Evolutionary conservation across 2,888 invertebrate genomes (phyloP).

Genomic region (Drosophila pullipes): DNA sequence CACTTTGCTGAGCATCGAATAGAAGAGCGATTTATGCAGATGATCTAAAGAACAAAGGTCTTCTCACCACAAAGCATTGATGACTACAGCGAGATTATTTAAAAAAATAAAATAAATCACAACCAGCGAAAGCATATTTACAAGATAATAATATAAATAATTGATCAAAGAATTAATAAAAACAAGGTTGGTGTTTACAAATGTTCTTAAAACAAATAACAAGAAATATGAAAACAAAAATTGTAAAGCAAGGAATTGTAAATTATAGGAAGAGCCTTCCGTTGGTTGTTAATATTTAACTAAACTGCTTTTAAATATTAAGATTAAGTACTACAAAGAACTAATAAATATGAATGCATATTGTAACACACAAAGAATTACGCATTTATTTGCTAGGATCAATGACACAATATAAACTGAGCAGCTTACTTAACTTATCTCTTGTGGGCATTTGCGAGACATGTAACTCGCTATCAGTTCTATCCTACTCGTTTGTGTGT

Average conservation of each 20-base stretch:
- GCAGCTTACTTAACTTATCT: conserved; percentile 25
- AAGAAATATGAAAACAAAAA: not conserved
- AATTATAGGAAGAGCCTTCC: not conserved
- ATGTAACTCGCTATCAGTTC: conserved; percentile 42
- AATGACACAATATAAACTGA: conserved; percentile 13
- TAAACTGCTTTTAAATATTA: not conserved
- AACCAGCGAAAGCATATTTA: not conserved
- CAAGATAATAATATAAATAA: not conserved
- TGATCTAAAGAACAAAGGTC: not conserved
- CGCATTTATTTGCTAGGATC: conserved; percentile 1
- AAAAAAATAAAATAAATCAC: not conserved
- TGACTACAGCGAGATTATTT: rapidly evolving
- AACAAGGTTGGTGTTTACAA: not conserved
- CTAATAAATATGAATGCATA: not conserved
- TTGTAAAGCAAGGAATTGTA: not conserved
- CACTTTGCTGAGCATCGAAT: conserved; percentile 25
- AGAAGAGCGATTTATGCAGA: not conserved
- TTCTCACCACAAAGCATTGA: not conserved
- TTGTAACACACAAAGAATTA: not conserved
- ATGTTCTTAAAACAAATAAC: not conserved
- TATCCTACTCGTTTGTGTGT: conserved; percentile 37
- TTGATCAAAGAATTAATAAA: not conserved
- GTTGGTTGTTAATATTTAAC: not conserved
- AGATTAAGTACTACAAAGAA: not conserved
- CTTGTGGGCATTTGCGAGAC: conserved; percentile 50